phyloP scores from a whole-genome alignment of 2,113 vertebrate species.

The Leucoraja erinaceus region DNA sequence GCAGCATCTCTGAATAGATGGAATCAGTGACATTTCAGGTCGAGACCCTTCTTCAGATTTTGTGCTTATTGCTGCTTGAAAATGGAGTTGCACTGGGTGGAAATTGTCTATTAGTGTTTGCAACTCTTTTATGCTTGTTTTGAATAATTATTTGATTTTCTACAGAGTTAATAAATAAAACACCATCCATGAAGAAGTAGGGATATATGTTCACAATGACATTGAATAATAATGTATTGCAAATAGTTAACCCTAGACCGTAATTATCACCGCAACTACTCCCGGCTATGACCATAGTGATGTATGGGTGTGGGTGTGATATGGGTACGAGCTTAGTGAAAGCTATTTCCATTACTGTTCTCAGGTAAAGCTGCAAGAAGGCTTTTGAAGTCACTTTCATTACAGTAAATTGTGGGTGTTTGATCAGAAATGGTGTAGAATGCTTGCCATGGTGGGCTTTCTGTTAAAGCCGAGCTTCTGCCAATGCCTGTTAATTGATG shows the following conservation, averaged over 20 bases:
- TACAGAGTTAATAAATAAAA: neutral
- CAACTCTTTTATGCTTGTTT: neutral
- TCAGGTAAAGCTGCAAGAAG: neutral
- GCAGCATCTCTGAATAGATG: too few relatives aligned
- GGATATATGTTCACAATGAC: neutral
- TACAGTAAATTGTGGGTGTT: neutral
- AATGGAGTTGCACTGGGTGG: neutral
- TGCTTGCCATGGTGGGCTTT: neutral
- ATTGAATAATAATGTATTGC: neutral
- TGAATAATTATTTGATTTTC: neutral
- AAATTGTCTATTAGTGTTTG: neutral
- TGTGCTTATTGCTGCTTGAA: neutral
- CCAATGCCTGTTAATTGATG: neutral
- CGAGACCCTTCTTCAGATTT: too few relatives aligned
- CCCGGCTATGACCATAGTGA: neutral
- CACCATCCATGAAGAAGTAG: neutral
- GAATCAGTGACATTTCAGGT: too few relatives aligned
- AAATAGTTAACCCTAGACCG: neutral
- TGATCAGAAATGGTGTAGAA: neutral
- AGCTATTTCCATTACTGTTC: neutral
- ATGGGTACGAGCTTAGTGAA: too few relatives aligned
- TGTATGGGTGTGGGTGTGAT: neutral
- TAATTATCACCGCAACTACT: neutral
- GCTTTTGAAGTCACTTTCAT: neutral
- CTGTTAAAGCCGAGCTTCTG: neutral